A percentile compares a stretch with the other conserved stretches of the same genome.
phyloP scores from a whole-genome alignment of 2,888 invertebrate genomes.

The Seladonia tumulorum region DNA sequence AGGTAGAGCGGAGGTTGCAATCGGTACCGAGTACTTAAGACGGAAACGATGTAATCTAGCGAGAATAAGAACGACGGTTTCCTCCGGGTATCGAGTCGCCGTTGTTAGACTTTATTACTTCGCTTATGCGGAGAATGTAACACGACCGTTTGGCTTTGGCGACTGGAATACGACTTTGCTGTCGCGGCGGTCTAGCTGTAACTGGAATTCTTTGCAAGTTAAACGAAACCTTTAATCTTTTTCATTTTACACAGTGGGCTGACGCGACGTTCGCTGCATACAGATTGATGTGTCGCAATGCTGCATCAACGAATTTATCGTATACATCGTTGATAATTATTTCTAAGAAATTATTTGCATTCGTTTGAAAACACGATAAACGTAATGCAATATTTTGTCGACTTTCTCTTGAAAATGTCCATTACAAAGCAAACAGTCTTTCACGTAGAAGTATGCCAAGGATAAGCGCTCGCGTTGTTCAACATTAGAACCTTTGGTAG shows the following conservation, averaged over 20 bases:
- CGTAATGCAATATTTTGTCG: background rate
- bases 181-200: constrained; percentile 24
- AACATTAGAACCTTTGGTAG: constrained; percentile 8
- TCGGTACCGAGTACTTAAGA: constrained; percentile 44
- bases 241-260: constrained; percentile 22
- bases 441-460: constrained; percentile 41
- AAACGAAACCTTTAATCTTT: constrained; percentile 32
- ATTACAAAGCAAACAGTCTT: background rate
- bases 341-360: background rate
- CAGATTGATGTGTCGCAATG: too few relatives aligned
- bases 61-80: constrained; percentile 52
- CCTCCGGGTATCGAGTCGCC: constrained; percentile 42
- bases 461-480: constrained; percentile 32
- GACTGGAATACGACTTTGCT: constrained; percentile 24
- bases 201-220: constrained; percentile 37
- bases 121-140: constrained; percentile 39
- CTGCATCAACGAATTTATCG: too few relatives aligned
- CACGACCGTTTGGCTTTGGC: constrained; percentile 25
- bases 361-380: background rate
- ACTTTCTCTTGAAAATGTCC: background rate
- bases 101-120: constrained; percentile 50
- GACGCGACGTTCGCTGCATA: background rate
- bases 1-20: constrained; percentile 17
- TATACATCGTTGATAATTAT: too few relatives aligned
- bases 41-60: constrained; percentile 54